Base-by-base conservation (phyloP, 1,140 invertebrate genomes). In the Myzus persicae region DNA sequence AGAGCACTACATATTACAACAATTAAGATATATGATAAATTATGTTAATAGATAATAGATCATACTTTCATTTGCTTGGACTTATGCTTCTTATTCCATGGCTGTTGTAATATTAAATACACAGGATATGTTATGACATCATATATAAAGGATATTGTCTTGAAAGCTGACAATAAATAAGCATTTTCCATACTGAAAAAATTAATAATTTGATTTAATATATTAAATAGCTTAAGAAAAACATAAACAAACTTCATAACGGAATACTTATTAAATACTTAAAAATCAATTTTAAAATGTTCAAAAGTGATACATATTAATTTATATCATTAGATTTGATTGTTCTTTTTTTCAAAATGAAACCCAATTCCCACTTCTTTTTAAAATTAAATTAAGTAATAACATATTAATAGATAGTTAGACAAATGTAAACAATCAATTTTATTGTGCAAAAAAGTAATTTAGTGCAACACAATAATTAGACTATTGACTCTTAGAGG, bases 111-210 rank as follows among this genome's bases (percentile, higher is more conserved):
- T 51, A 99, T 95, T 94, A 98, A 96, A 95, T 99, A 99, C 2
- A 99, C 96, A 76, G 98, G 98, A 95, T 98, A 98, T 88, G 98
- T 98, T 94, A 99, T 95, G 94, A 99, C 96, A 95, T 99, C 98
- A 95, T 97, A 99, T 93, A 99, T 96, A 94, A 98, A 97, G 93
- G 97, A 96, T 90, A 98, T 95, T 40, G 97, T 97, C 95, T 97
- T 97, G 94, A 98, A 96, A 92, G 97, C 97, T 38, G 91, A 84
- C 7, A 93, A 84, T 84, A 93, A 84, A 82, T 46, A 81, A 38
- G 24, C 36, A 54, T 93, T 93, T 93, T 93, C 91, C 91, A 93
- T 93, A n/a, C 91, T 93, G n/a, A 93, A 93, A 93, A 81, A 91
- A 81, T 38, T 11, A 89, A 54, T 4, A 89, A 26, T 54, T 36